phyloP scores from a whole-genome alignment of 2,888 invertebrate genomes.

The Opisthograptis luteolata region DNA sequence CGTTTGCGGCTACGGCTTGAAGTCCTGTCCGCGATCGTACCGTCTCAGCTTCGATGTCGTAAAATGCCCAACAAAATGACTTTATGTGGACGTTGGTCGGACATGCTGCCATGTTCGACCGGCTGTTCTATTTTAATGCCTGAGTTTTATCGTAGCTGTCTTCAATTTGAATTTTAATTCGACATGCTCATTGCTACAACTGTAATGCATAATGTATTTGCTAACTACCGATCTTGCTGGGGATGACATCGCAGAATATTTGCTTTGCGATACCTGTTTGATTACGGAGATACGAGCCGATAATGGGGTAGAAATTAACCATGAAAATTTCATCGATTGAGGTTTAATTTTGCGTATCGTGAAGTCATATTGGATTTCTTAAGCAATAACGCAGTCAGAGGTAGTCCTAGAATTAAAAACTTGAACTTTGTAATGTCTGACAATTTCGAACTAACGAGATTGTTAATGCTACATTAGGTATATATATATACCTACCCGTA shows the following conservation, averaged over 20 bases:
- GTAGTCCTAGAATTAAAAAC: neutral
- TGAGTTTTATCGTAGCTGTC: conserved; percentile 61
- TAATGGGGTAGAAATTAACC: conserved; percentile 20
- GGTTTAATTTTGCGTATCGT: conserved; percentile 3
- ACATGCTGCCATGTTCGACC: conserved; percentile 54
- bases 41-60: conserved; percentile 54
- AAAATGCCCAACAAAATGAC: conserved; percentile 66
- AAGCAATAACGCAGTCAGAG: neutral
- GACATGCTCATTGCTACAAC: conserved; percentile 53
- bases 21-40: conserved; percentile 35
- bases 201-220: conserved; percentile 43
- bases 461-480: no score
- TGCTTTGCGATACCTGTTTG: conserved; percentile 40
- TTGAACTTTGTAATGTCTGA: no score
- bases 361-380: conserved; percentile 4
- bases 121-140: conserved; percentile 62
- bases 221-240: conserved; percentile 29
- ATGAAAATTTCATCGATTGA: conserved; percentile 11
- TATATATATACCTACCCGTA: no score
- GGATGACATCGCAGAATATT: conserved; percentile 45
- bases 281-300: conserved; percentile 13
- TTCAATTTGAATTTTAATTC: conserved; percentile 69
- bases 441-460: no score
- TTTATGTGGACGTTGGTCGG: conserved; percentile 50
- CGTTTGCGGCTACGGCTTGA: conserved; percentile 27